phyloP scores from a whole-genome alignment of 2,113 vertebrate species.

The Cathartes aura region DNA sequence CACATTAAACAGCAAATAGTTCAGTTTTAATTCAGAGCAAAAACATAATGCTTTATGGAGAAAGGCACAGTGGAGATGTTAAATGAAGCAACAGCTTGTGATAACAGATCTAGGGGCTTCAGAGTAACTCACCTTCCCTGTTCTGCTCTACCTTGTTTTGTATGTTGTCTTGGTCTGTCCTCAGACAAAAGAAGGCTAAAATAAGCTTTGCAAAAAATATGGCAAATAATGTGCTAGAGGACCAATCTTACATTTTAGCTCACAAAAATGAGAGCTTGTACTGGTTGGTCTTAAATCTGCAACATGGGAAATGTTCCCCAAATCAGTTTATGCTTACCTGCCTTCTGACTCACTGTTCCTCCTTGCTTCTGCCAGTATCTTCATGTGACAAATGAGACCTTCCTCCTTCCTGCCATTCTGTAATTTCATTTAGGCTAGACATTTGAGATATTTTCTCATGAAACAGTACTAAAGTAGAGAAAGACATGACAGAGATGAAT shows the following conservation, averaged over 20 bases:
- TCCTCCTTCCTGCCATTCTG: neutral
- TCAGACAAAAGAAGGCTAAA: neutral
- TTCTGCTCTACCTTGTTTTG: neutral
- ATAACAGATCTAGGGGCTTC: neutral
- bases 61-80: conserved; percentile 28
- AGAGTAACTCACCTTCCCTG: neutral
- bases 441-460: neutral
- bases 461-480: neutral
- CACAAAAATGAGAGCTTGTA: neutral
- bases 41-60: neutral
- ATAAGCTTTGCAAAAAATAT: neutral
- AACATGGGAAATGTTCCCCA: neutral
- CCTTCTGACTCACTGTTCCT: neutral
- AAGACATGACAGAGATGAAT: conserved; percentile 22
- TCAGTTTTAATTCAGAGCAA: conserved; percentile 56
- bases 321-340: neutral
- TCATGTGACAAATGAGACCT: conserved; percentile 22
- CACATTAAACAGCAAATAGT: conserved; percentile 66
- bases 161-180: neutral
- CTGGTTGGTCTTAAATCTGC: neutral
- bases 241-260: neutral
- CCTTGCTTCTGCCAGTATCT: neutral
- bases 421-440: neutral
- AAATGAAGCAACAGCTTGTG: conserved; percentile 12
- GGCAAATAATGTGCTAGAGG: neutral